Conservation (phyloP, 2,888 invertebrate species). For the Oeneis ivallda region DNA sequence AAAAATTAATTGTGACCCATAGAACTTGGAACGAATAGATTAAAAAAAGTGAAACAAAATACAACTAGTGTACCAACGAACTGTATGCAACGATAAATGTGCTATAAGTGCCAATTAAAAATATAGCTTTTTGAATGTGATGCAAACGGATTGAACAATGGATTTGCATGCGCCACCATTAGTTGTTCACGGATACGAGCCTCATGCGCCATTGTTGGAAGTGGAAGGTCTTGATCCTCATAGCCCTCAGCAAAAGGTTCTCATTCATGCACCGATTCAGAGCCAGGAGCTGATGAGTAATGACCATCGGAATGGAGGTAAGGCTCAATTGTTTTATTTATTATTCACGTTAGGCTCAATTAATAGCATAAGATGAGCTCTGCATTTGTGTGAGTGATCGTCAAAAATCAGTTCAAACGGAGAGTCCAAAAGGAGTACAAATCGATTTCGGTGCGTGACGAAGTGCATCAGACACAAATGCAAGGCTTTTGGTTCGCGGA, state of each 20-base stretch:
- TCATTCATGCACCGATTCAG: slow-evolving; percentile 74
- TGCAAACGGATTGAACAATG: slow-evolving; percentile 48
- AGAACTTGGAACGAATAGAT: not conserved
- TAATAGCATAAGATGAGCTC: too few species aligned
- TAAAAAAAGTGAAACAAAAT: slow-evolving; percentile 25
- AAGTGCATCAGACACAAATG: too few species aligned
- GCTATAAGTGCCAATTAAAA: slow-evolving; percentile 28
- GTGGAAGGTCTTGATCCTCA: slow-evolving; percentile 76
- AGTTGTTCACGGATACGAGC: slow-evolving; percentile 74
- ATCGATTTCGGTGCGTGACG: too few species aligned
- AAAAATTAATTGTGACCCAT: not conserved
- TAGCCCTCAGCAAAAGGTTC: slow-evolving; percentile 76
- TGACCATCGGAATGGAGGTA: slow-evolving; percentile 76
- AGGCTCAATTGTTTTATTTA: slow-evolving; percentile 32
- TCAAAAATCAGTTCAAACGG: too few species aligned
- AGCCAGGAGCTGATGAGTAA: slow-evolving; percentile 69
- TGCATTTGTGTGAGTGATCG: too few species aligned
- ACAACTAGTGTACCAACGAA: slow-evolving; percentile 50
- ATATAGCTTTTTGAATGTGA: slow-evolving; percentile 35
- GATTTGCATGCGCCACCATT: slow-evolving; percentile 74
- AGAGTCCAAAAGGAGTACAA: too few species aligned
- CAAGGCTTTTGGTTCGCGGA: too few species aligned
- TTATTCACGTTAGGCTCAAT: too few species aligned
- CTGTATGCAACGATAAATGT: slow-evolving; percentile 47
- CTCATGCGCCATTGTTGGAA: slow-evolving; percentile 73